phyloP scores from a whole-genome alignment of 2,888 invertebrate species.

The Argyra leucocephala region DNA sequence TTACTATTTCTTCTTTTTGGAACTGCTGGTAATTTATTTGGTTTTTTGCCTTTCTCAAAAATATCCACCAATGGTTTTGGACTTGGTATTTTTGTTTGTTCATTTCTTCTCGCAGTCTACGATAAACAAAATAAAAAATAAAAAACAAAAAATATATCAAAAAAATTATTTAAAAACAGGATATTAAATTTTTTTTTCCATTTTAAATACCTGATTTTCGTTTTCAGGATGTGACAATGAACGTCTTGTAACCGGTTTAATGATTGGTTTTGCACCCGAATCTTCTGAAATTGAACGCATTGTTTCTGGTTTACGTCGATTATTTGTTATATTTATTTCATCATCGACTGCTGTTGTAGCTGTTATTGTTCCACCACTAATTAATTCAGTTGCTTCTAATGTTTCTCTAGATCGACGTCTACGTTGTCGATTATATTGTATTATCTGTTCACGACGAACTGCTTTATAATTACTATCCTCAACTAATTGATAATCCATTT shows the following conservation, averaged over 20 bases:
- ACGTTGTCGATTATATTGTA: conserved; percentile 19
- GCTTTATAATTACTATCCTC: not conserved
- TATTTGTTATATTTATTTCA: not conserved
- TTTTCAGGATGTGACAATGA: conserved; percentile 42
- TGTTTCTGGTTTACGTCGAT: conserved; percentile 37
- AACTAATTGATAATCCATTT: conserved; percentile 18
- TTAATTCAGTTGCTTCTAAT: conserved; percentile 18
- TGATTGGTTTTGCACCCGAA: conserved; percentile 33
- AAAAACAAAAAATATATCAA: not conserved
- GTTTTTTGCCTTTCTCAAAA: conserved; percentile 34
- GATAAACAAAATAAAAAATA: conserved; percentile 13
- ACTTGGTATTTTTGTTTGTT: conserved; percentile 38
- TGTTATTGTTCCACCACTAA: conserved; percentile 9
- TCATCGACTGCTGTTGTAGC: conserved; percentile 11
- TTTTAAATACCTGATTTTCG: conserved; percentile 33
- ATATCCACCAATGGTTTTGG: conserved; percentile 39
- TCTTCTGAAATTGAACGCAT: conserved; percentile 43
- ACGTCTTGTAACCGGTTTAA: conserved; percentile 39
- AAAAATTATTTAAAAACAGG: not conserved
- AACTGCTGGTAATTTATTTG: conserved; percentile 34
- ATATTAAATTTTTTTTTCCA: not conserved
- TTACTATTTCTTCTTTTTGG: conserved; percentile 34
- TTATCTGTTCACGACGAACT: not conserved
- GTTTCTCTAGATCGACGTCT: conserved; percentile 23
- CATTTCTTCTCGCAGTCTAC: conserved; percentile 34